Conservation (phyloP, 2,888 invertebrate species). For the Fissipunctia ypsillon region DNA sequence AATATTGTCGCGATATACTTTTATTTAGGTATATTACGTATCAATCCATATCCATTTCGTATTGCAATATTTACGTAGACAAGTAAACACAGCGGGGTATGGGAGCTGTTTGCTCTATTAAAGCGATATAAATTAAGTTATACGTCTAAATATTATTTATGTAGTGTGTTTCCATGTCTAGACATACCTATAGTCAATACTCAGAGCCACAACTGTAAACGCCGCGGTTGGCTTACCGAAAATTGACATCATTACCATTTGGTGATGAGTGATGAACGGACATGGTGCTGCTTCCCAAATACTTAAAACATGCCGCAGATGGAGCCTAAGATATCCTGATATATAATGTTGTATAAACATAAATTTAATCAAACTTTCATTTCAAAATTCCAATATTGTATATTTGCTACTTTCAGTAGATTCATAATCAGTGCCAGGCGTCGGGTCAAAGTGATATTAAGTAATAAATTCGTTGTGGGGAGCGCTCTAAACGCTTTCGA, state of each 20-base stretch:
- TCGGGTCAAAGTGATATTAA: slow-evolving; percentile 79
- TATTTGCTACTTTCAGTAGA: slow-evolving; percentile 54
- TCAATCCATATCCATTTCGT: slow-evolving; percentile 25
- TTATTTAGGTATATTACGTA: slow-evolving; percentile 4
- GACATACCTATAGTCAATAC: background rate
- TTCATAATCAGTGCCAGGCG: slow-evolving; percentile 63
- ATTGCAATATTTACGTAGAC: slow-evolving; percentile 29
- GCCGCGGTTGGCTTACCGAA: background rate
- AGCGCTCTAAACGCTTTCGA: slow-evolving; percentile 82
- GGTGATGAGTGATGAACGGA: background rate
- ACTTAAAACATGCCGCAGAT: too few relatives aligned
- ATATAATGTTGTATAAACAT: slow-evolving; percentile 11
- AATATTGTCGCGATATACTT: slow-evolving; percentile 16
- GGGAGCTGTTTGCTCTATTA: slow-evolving; percentile 2
- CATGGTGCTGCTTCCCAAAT: background rate
- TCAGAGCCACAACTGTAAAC: too few relatives aligned
- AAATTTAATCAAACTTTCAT: slow-evolving; percentile 24
- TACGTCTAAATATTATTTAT: background rate
- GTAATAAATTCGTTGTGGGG: slow-evolving; percentile 80
- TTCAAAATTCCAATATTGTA: slow-evolving; percentile 30
- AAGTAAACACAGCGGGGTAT: slow-evolving; percentile 15
- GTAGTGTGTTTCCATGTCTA: background rate
- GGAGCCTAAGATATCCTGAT: background rate
- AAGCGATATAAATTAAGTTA: slow-evolving; percentile 7
- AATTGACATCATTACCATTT: background rate